Base-by-base conservation (phyloP, 2,888 invertebrate species). In the Agrotis segetum region DNA sequence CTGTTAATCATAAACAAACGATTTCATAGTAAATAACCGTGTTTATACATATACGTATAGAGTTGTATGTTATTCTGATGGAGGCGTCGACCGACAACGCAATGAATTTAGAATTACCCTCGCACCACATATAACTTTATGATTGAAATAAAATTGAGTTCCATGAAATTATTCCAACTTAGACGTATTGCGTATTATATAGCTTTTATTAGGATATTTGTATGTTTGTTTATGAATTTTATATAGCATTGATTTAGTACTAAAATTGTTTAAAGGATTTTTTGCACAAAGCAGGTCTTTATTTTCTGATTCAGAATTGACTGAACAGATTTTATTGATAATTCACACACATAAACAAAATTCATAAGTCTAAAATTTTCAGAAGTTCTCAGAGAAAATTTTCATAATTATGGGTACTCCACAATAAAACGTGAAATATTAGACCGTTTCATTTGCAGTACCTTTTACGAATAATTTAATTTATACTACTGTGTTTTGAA, bases 141-240 rank as follows among this genome's bases (percentile, higher is more conserved):
- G 80, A 77, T 79, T 59, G 75, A 49, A 79, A 77, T 77, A 76
- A 79, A 77, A 77, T 77, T 64, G 81, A 68, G 81, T 68, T 80
- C 49, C 52, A 60, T 52, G 40, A 76, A 81, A 67, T 71, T 47
- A 59, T 56, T 58, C 40, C 53, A 74, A 71, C 71, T 67, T 58
- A 29, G 61, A 60, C 50, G 61, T 60, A 77, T 79, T 46, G 53
- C 34, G 50, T 46, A 50, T 64, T 73, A 34, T 34, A 34, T 40
- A 11, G 50, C 44, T 46, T 66, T 56, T 58, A 55, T 59, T 24
- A 71, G 9, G 13, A 19, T 62, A 58, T 40, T 59, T 49, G 17
- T 70, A 21, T 53, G 56, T 61, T 64, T 60, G 14, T 65, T 73
- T 47, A 50, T 56, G 16, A 3, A 47, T 9, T 60, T 73, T 56